Evolutionary conservation across 2,888 invertebrate species (phyloP).

Genomic region (Dasypolia templi): DNA sequence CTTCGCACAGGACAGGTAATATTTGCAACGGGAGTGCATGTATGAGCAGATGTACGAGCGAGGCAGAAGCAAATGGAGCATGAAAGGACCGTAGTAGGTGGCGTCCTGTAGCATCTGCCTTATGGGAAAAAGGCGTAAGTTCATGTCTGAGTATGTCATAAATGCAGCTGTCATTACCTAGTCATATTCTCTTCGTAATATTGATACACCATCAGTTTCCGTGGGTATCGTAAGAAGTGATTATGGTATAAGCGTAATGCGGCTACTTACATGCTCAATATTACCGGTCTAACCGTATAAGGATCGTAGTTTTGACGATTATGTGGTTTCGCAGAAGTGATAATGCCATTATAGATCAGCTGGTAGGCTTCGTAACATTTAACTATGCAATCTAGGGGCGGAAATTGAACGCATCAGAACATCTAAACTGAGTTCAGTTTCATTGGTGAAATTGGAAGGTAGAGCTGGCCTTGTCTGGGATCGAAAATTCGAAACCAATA

Average conservation of each 20-base stretch:
- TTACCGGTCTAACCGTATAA: constrained; percentile 36
- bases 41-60: not conserved
- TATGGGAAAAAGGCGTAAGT: not conserved
- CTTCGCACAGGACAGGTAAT: not conserved
- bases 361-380: not conserved
- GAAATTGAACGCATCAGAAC: not conserved
- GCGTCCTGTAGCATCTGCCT: not conserved
- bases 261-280: not conserved
- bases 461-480: not conserved
- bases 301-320: constrained; percentile 19
- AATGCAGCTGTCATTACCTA: not conserved
- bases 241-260: constrained; percentile 10
- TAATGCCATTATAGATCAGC: constrained; percentile 13
- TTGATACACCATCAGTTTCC: constrained; percentile 26
- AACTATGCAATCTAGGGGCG: not conserved
- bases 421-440: not conserved
- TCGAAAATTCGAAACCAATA: not conserved
- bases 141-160: not conserved
- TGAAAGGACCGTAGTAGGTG: not conserved
- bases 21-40: not conserved
- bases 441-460: not conserved
- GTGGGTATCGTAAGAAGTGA: constrained; percentile 15
- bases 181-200: constrained; percentile 15
- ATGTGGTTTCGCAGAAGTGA: constrained; percentile 32
- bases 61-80: not conserved